Conservation (phyloP, 2,797 vertebrate species). For the Allobates femoralis region DNA sequence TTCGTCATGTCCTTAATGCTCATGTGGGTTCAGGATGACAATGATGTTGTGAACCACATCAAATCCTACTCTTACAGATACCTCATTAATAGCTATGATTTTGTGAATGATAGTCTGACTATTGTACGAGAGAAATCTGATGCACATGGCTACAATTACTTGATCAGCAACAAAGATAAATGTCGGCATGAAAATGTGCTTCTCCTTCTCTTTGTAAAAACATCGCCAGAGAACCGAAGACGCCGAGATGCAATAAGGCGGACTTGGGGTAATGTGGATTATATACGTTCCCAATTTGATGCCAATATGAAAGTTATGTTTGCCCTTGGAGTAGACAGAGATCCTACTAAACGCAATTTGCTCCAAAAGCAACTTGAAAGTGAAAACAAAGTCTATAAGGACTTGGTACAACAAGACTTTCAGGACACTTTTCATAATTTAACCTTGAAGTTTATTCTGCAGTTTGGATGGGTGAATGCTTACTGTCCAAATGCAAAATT, state of each 20-base stretch:
- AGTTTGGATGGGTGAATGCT: constrained; percentile 88
- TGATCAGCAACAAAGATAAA: constrained; percentile 87
- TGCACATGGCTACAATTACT: constrained; percentile 78
- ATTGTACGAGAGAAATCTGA: constrained; percentile 72
- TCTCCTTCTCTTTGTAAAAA: constrained; percentile 90
- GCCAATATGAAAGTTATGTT: constrained; percentile 86
- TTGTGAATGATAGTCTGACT: constrained; percentile 83
- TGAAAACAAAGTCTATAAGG: constrained; percentile 79
- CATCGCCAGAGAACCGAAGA: constrained; percentile 82
- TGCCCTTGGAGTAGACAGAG: constrained; percentile 78
- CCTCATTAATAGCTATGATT: constrained; percentile 87
- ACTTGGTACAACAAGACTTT: constrained; percentile 92
- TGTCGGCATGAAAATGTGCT: constrained; percentile 82
- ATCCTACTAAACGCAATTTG: constrained; percentile 55
- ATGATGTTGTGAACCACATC: constrained; percentile 83
- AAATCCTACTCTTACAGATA: constrained; percentile 90
- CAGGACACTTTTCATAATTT: constrained; percentile 93
- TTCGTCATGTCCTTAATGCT: constrained; percentile 84
- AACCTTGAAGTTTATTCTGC: constrained; percentile 88
- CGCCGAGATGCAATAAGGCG: constrained; percentile 84
- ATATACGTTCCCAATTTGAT: constrained; percentile 73
- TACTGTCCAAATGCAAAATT: constrained; percentile 88
- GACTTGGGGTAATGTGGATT: constrained; percentile 91
- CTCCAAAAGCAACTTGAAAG: constrained; percentile 75
- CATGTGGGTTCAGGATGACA: constrained; percentile 83